A percentile compares a stretch with the other conserved stretches of the same genome.
Conservation (phyloP, 2,888 invertebrate genomes). For the Troglohyphantes excavatus region DNA sequence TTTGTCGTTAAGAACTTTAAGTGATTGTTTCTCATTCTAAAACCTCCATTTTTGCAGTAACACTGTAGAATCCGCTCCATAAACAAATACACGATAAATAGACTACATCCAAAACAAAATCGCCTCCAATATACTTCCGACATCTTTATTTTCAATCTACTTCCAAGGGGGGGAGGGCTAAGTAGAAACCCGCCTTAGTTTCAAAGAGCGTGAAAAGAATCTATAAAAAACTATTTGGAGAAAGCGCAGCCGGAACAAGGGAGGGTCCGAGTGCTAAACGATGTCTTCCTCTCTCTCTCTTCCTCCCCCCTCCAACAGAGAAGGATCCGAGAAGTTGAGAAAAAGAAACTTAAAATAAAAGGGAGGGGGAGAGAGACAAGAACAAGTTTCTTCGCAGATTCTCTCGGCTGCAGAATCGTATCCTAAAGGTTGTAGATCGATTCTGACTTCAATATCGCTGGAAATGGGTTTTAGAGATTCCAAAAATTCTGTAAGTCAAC, state of each 20-base stretch:
- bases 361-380: no score
- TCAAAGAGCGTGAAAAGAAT: conserved; percentile 12
- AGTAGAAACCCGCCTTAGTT: conserved; percentile 20
- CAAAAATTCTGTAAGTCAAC: conserved; percentile 53
- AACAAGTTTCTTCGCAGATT: conserved; percentile 53
- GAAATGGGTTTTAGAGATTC: conserved; percentile 47
- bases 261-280: conserved; percentile 68
- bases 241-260: conserved; percentile 30
- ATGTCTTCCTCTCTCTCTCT: conserved; percentile 35
- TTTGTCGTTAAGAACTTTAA: no score
- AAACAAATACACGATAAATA: no score
- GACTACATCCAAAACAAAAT: background rate
- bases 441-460: conserved; percentile 14
- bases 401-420: conserved; percentile 31
- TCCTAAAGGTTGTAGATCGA: conserved; percentile 17
- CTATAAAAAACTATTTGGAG: conserved; percentile 52
- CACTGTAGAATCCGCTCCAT: no score
- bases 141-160: conserved; percentile 6
- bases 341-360: conserved; percentile 41
- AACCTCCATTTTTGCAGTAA: no score
- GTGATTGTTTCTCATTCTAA: no score
- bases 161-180: background rate
- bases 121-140: background rate
- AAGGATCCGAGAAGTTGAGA: conserved; percentile 29
- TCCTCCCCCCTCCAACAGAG: background rate